These are phyloP conservation scores for Lordiphosa fenestrarum DNA, from an alignment of 2,888 invertebrate genomes.

Conservation along the genomic window DNA sequence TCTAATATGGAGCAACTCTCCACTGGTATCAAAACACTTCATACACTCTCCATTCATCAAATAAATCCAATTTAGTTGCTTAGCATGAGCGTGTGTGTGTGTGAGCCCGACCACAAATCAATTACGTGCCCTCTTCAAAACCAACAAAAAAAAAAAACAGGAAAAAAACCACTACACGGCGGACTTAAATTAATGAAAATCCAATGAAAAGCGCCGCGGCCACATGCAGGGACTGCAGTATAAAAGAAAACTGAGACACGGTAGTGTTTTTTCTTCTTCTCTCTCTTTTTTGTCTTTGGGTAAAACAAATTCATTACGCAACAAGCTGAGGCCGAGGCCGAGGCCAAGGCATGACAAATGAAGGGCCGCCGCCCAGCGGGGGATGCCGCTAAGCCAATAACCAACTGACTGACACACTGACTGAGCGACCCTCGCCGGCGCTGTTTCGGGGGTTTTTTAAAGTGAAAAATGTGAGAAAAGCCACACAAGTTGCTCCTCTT, in stretches of 20 bases:
- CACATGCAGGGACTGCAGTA: constrained; percentile 48
- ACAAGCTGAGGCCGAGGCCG: constrained; percentile 29
- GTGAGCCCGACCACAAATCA: constrained; percentile 49
- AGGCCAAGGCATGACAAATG: constrained; percentile 56
- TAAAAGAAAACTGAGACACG: constrained; percentile 29
- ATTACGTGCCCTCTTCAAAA: constrained; percentile 52
- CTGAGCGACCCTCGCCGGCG: constrained; percentile 12
- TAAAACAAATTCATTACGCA: constrained; percentile 67
- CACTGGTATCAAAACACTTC: constrained; percentile 1
- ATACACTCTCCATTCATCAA: constrained; percentile 9
- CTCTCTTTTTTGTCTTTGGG: constrained; percentile 38
- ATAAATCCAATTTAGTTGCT: constrained; percentile 55
- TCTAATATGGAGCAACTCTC: too few relatives aligned
- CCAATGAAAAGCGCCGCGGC: constrained; percentile 46
- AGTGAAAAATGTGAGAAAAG: constrained; percentile 71
- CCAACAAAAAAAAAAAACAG: constrained; percentile 11
- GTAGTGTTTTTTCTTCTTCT: constrained; percentile 9
- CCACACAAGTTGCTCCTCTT: constrained; percentile 61
- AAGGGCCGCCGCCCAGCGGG: constrained; percentile 50
- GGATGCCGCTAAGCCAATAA: constrained; percentile 28
- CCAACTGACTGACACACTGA: background rate
- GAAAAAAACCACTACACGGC: constrained; percentile 23
- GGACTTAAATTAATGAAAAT: constrained; percentile 60
- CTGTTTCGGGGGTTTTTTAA: constrained; percentile 35
- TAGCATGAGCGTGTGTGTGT: constrained; percentile 45